Conservation (phyloP, 2,888 invertebrate species). For the Bugulina stolonifera region DNA sequence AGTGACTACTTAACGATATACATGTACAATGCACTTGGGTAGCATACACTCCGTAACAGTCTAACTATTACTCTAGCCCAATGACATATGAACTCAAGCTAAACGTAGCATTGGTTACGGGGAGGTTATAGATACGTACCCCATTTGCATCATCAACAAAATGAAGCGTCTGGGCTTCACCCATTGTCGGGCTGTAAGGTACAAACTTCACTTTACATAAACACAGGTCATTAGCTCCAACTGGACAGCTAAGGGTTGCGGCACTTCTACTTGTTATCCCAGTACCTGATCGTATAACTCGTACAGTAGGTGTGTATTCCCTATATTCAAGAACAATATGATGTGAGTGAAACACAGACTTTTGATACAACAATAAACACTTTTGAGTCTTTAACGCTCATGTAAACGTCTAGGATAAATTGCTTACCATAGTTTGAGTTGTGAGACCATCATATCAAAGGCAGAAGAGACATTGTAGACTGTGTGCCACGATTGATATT, state of each 20-base stretch:
- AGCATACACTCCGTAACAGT: too few relatives aligned
- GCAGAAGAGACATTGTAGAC: conserved; percentile 5
- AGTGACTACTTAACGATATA: too few relatives aligned
- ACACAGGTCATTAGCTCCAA: background rate
- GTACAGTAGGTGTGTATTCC: background rate
- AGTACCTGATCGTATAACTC: background rate
- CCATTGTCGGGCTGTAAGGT: background rate
- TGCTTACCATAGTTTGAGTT: background rate
- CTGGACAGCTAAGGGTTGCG: background rate
- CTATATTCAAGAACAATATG: too few relatives aligned
- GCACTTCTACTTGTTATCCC: background rate
- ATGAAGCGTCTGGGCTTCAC: background rate
- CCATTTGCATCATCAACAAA: conserved; percentile 10
- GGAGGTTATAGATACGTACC: too few relatives aligned
- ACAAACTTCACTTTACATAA: background rate
- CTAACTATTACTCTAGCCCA: too few relatives aligned
- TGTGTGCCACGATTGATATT: background rate
- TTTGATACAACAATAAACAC: too few relatives aligned
- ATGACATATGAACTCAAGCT: too few relatives aligned
- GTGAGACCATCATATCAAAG: background rate
- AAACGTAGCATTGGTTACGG: too few relatives aligned
- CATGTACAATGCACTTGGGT: too few relatives aligned
- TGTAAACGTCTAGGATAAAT: too few relatives aligned
- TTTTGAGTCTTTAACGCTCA: too few relatives aligned
- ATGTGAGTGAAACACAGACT: too few relatives aligned